Evolutionary conservation across 1,140 invertebrate genomes (phyloP).

Genomic region (Brachystomella parvula): DNA sequence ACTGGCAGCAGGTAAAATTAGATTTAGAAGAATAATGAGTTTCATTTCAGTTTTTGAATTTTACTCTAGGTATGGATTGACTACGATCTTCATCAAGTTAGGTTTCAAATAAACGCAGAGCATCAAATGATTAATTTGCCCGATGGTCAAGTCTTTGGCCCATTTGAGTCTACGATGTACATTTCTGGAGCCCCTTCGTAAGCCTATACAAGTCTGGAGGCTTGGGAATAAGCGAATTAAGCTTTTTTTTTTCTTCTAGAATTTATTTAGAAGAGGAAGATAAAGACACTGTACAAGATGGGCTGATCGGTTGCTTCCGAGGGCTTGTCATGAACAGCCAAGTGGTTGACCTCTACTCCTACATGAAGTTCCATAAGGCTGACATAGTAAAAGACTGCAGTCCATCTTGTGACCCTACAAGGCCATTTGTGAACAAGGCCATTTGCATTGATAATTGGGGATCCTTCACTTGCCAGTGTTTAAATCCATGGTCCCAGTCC

Average conservation of each 20-base stretch:
- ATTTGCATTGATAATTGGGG: conserved; percentile 87
- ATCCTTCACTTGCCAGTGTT: conserved; percentile 66
- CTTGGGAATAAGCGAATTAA: not conserved
- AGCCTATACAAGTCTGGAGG: conserved; percentile 37
- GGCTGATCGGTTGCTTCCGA: conserved; percentile 84
- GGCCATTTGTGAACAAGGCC: conserved; percentile 84
- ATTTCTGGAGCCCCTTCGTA: conserved; percentile 82
- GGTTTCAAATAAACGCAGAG: conserved; percentile 84
- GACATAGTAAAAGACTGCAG: conserved; percentile 87
- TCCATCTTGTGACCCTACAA: conserved; percentile 84
- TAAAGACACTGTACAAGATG: conserved; percentile 54
- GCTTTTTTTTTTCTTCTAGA: conserved; percentile 2
- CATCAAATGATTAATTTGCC: conserved; percentile 75
- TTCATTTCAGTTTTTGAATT: not conserved
- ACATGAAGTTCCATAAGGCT: conserved; percentile 82
- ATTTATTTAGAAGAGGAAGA: conserved; percentile 13
- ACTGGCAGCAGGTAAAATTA: conserved; percentile 77
- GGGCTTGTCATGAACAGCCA: conserved; percentile 84
- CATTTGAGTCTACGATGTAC: conserved; percentile 85
- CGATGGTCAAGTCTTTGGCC: conserved; percentile 77
- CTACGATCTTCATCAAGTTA: conserved; percentile 85
- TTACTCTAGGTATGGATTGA: conserved; percentile 59
- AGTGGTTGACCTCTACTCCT: conserved; percentile 80
- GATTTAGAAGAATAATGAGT: not conserved
- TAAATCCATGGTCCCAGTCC: conserved; percentile 81